These are phyloP conservation scores for Nomada ferruginata DNA, from an alignment of 2,888 invertebrate genomes.

Conservation along the genomic window DNA sequence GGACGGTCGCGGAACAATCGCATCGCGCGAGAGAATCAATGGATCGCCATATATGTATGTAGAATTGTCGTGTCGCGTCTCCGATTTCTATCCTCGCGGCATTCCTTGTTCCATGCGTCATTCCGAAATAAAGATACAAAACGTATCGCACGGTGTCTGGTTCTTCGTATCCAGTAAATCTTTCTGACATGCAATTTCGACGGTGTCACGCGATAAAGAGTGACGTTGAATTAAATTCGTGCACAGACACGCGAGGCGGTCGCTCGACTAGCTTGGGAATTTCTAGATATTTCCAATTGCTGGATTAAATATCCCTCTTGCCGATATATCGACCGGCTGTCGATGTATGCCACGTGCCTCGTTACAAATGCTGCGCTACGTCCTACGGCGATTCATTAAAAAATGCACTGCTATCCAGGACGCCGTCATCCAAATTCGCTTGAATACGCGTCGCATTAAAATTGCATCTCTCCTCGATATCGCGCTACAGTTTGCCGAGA, in stretches of 20 bases:
- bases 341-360: slow-evolving; percentile 44
- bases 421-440: not conserved
- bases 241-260: slow-evolving; percentile 43
- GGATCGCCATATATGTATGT: not conserved
- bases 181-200: slow-evolving; percentile 68
- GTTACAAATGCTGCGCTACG: slow-evolving; percentile 11
- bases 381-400: slow-evolving; percentile 1
- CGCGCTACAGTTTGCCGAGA: too few relatives aligned
- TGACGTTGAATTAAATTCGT: slow-evolving; percentile 71
- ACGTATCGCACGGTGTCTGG: slow-evolving; percentile 17
- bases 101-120: not conserved
- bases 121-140: slow-evolving; percentile 4
- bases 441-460: not conserved
- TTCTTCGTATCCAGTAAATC: slow-evolving; percentile 54
- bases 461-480: not conserved
- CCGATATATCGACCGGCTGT: slow-evolving; percentile 58
- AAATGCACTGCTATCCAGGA: not conserved
- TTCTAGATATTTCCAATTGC: slow-evolving; percentile 54
- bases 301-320: slow-evolving; percentile 60
- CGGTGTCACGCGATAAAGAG: slow-evolving; percentile 64
- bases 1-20: not conserved
- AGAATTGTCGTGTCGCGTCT: not conserved
- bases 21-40: not conserved
- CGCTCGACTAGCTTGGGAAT: slow-evolving; percentile 45
- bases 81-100: slow-evolving; percentile 1